phyloP scores from a whole-genome alignment of 2,888 invertebrate species.

The Fragum whitleyi region DNA sequence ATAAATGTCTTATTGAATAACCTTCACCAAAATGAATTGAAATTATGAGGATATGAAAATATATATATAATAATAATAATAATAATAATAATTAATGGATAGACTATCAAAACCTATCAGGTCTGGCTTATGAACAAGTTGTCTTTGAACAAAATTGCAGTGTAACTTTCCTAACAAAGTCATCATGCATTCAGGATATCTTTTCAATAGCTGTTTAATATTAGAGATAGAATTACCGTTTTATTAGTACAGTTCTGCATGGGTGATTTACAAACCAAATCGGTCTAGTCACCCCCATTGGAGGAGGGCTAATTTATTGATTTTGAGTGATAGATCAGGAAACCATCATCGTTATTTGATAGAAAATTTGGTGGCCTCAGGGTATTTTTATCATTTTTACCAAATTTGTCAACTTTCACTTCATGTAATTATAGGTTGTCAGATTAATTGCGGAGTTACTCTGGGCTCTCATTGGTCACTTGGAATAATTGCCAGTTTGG shows the following conservation, averaged over 20 bases:
- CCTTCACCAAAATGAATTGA: too few species aligned
- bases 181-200: too few species aligned
- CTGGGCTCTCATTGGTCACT: constrained; percentile 12
- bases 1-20: too few species aligned
- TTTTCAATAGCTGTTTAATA: too few species aligned
- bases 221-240: constrained; percentile 10
- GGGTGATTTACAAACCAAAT: not conserved
- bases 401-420: constrained; percentile 14
- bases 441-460: not conserved
- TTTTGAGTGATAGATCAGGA: constrained; percentile 24
- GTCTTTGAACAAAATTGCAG: too few species aligned
- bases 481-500: constrained; percentile 2
- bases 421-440: constrained; percentile 9
- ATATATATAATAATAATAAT: too few species aligned
- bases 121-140: too few species aligned
- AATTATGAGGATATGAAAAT: too few species aligned
- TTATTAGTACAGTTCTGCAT: constrained; percentile 20
- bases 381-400: constrained; percentile 18
- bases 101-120: too few species aligned
- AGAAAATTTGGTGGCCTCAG: constrained; percentile 11
- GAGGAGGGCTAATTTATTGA: constrained; percentile 21
- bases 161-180: too few species aligned
- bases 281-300: constrained; percentile 7
- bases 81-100: too few species aligned
- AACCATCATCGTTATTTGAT: constrained; percentile 27